These are phyloP conservation scores for Colaptes auratus DNA, from an alignment of 2,113 vertebrate genomes.

Conservation along the genomic window DNA sequence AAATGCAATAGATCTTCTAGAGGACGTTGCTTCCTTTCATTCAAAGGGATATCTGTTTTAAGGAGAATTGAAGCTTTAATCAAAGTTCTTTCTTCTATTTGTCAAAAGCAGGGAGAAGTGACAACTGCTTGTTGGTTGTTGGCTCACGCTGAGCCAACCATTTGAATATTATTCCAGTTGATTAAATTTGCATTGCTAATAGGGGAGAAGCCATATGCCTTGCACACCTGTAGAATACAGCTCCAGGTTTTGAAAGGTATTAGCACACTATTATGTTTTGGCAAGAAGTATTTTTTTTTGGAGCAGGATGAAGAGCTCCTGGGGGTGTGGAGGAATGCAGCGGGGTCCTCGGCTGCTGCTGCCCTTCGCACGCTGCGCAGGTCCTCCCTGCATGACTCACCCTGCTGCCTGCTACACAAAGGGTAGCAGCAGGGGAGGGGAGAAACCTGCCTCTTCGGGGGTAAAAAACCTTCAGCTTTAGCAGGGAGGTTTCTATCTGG, in stretches of 20 bases:
- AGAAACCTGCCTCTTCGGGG: not conserved
- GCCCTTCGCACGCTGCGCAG: not conserved
- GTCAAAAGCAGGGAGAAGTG: slow-evolving; percentile 5
- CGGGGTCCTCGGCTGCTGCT: accelerated
- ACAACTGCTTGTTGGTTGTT: slow-evolving; percentile 33
- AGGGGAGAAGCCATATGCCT: slow-evolving; percentile 45
- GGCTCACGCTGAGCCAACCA: slow-evolving; percentile 27
- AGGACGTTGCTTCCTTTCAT: not conserved
- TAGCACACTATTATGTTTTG: not conserved
- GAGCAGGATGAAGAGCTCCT: not conserved
- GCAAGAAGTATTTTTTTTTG: not conserved
- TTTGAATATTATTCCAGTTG: slow-evolving; percentile 58
- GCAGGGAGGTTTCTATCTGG: not conserved
- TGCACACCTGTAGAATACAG: slow-evolving; percentile 47
- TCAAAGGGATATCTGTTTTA: not conserved
- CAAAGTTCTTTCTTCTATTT: slow-evolving; percentile 35
- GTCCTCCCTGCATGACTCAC: not conserved
- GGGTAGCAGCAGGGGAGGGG: not conserved
- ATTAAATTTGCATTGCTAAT: slow-evolving; percentile 73
- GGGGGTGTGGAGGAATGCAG: not conserved
- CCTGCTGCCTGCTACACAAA: not conserved
- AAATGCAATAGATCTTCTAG: slow-evolving; percentile 5
- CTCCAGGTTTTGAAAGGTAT: slow-evolving; percentile 17
- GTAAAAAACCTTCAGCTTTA: not conserved
- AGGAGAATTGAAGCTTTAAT: slow-evolving; percentile 42